Percentiles rank a stretch among this genome's conserved stretches.
Conservation (phyloP, 2,113 vertebrate genomes). For the Himantopus leucocephalus region DNA sequence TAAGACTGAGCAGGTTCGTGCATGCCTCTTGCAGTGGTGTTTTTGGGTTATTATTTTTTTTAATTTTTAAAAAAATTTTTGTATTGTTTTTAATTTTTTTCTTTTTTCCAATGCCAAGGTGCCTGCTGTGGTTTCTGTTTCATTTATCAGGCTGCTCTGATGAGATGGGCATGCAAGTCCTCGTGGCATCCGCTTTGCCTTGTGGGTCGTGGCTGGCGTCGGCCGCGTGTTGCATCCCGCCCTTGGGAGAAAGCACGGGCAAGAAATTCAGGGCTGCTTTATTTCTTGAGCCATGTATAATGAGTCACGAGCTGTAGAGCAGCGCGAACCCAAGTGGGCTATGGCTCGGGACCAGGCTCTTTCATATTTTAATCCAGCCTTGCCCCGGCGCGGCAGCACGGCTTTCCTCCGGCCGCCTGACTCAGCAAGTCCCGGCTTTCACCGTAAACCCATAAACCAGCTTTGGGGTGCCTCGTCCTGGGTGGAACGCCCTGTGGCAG, state of each 20-base stretch:
- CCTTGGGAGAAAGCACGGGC: background rate
- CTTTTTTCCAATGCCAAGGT: background rate
- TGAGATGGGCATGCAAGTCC: background rate
- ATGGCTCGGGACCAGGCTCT: background rate
- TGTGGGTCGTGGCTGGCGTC: rapidly evolving
- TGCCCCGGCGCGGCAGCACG: rapidly evolving
- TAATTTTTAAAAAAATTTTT: background rate
- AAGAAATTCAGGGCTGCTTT: background rate
- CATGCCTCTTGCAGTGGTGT: background rate
- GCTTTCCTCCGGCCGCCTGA: background rate
- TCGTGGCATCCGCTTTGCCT: rapidly evolving
- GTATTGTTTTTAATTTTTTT: too few species aligned
- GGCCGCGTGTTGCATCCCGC: rapidly evolving
- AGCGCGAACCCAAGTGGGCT: background rate
- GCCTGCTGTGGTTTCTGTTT: background rate
- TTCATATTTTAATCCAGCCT: constrained; percentile 34
- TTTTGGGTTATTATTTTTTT: background rate
- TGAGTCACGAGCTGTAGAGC: background rate
- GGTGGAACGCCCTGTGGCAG: rapidly evolving
- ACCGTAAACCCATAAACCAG: background rate
- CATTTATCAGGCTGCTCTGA: background rate
- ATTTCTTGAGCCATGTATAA: background rate
- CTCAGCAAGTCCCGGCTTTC: background rate
- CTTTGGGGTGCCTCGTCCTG: background rate
- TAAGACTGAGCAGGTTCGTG: background rate